phyloP scores from a whole-genome alignment of 1,140 invertebrate genomes.

The Neodiprion pinetum region DNA sequence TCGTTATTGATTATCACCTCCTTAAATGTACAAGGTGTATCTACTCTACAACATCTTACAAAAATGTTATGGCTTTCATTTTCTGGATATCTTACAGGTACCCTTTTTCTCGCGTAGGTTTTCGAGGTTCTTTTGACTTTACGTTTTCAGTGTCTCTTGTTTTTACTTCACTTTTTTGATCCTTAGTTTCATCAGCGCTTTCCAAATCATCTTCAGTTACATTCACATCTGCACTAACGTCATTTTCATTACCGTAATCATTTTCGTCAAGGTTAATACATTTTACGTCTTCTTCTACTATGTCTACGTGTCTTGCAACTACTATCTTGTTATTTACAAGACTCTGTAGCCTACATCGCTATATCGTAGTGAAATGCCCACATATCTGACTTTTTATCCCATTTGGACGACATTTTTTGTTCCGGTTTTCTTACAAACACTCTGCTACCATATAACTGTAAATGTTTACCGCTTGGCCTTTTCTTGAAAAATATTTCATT shows the following conservation, averaged over 20 bases:
- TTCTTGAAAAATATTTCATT: slow-evolving; percentile 37
- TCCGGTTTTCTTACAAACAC: slow-evolving; percentile 29
- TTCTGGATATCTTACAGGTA: neutral
- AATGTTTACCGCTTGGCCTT: slow-evolving; percentile 36
- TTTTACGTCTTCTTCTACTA: slow-evolving; percentile 32
- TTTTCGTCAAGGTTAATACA: slow-evolving; percentile 17
- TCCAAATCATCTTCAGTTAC: neutral
- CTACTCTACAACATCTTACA: neutral
- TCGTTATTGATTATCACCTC: neutral
- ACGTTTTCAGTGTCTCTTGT: too few relatives aligned
- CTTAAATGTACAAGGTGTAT: neutral
- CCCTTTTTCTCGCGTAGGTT: neutral
- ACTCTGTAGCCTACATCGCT: slow-evolving; percentile 27
- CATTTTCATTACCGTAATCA: slow-evolving; percentile 13
- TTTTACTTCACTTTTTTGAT: neutral
- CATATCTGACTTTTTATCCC: slow-evolving; percentile 30
- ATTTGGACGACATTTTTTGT: slow-evolving; percentile 27
- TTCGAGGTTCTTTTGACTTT: neutral
- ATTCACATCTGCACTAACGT: neutral
- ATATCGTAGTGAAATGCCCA: slow-evolving; percentile 24
- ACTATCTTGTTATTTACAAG: slow-evolving; percentile 28
- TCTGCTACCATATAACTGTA: slow-evolving; percentile 37
- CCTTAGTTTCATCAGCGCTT: neutral
- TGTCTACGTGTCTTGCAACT: slow-evolving; percentile 29
- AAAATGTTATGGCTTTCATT: neutral